Conservation (phyloP, 2,797 vertebrate species). For the Crypturellus tataupa region DNA sequence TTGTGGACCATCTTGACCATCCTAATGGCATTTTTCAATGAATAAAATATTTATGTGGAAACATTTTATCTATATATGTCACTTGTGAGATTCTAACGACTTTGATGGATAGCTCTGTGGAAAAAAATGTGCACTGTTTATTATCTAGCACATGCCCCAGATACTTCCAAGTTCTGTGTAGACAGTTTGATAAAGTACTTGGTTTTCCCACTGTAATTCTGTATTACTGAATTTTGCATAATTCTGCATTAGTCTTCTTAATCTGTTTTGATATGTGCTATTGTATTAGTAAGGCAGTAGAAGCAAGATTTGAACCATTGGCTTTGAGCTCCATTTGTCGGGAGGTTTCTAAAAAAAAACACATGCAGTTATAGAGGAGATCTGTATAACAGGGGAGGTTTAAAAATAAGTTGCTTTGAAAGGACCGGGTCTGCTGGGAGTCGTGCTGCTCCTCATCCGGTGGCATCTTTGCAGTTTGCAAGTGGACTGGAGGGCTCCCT, state of each 20-base stretch:
- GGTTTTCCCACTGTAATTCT: slow-evolving; percentile 35
- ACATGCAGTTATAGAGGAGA: neutral
- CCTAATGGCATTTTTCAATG: neutral
- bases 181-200: slow-evolving; percentile 53
- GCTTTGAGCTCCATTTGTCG: slow-evolving; percentile 26
- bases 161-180: slow-evolving; percentile 37
- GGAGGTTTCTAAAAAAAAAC: neutral
- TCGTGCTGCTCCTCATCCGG: neutral
- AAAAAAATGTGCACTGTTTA: slow-evolving; percentile 7
- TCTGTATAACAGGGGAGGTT: neutral
- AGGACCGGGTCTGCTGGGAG: neutral
- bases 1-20: neutral
- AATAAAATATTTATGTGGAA: neutral
- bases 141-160: slow-evolving; percentile 56
- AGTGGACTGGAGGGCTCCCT: neutral
- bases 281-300: slow-evolving; percentile 15
- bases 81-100: neutral
- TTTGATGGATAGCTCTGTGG: neutral
- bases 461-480: neutral
- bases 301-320: neutral
- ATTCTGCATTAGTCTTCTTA: slow-evolving; percentile 51
- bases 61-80: neutral
- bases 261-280: slow-evolving; percentile 56
- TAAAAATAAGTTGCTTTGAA: neutral
- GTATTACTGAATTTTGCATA: slow-evolving; percentile 55